Base-by-base conservation (phyloP, 2,113 vertebrate genomes). In the Dinomys branickii region DNA sequence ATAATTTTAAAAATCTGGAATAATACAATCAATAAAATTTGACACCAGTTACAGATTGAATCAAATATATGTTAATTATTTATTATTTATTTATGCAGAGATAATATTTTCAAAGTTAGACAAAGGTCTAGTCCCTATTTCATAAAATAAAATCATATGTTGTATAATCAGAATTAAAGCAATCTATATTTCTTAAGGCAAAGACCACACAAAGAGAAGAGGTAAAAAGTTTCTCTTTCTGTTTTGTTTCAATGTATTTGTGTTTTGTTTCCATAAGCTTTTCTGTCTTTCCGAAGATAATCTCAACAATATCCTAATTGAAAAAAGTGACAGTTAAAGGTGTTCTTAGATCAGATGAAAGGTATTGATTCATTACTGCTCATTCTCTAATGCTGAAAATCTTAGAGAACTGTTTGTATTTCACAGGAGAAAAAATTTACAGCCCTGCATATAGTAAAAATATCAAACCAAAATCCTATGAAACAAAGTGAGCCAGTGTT, bases 171-270 rank as follows among this genome's bases (percentile, higher is more conserved):
- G 35, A 84, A 90, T 24, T 80, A 1, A 90, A 92, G 56, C 59
- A 56, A n/a, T 94, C 54, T 75, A 38, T 69, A 52, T 65, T 90
- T 89, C 44, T 30, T 71, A 90, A 96, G 67, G 17, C 30, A 82
- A 91, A 92, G 14, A 85, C 2, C 86, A 38, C 17, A 56, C 47
- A 8, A 41, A 44, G 7, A 11, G 38, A 59, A 20, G 50, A 88
- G 35, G 47, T 12, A 77, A 5, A 52, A 7, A 8, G 20, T 65
- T 83, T 88, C 16, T 59, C 84, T 88, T 82, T 26, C 26, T 47
- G 24, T 38, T 59, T 77, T 63, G n/a, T n/a, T n/a, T 75, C 22
- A 44, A 22, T 73, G 22, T 22, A 7, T 41, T 41, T 75, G 24
- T 26, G 24, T 14, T 52, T n/a, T 61, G 1, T 54, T 86, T 83